phyloP scores from a whole-genome alignment of 2,113 vertebrate species.

The Corynorhinus townsendii region DNA sequence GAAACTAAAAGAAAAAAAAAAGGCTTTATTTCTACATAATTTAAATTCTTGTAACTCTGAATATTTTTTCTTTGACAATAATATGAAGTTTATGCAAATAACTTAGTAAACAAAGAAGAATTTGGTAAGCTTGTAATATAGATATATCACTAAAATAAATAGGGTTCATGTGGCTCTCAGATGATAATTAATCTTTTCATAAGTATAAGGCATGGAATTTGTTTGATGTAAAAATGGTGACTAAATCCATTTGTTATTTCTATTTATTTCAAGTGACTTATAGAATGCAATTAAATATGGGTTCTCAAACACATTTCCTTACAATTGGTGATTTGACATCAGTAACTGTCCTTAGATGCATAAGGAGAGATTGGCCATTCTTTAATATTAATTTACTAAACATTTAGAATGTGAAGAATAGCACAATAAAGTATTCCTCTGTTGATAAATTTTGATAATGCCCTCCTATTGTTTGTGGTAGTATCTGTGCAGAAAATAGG shows the following conservation, averaged over 20 bases:
- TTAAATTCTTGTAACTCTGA: slow-evolving; percentile 24
- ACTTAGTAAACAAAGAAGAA: slow-evolving; percentile 46
- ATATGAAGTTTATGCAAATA: slow-evolving; percentile 58
- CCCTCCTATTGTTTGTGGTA: neutral
- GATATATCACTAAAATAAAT: slow-evolving; percentile 66
- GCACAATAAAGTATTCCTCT: neutral
- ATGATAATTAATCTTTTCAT: slow-evolving; percentile 64
- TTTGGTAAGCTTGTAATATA: slow-evolving; percentile 40
- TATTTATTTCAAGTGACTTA: slow-evolving; percentile 61
- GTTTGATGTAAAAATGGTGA: slow-evolving; percentile 31
- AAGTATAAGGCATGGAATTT: slow-evolving; percentile 44
- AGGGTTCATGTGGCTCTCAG: slow-evolving; percentile 31
- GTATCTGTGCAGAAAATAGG: neutral
- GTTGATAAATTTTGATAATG: neutral
- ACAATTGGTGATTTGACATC: slow-evolving; percentile 31
- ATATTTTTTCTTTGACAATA: slow-evolving; percentile 51
- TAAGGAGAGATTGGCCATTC: neutral
- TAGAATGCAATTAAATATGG: slow-evolving; percentile 49
- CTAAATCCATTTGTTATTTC: slow-evolving; percentile 45
- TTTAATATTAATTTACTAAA: neutral
- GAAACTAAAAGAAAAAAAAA: neutral
- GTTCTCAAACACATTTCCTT: neutral
- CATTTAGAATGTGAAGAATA: slow-evolving; percentile 9
- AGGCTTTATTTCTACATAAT: neutral
- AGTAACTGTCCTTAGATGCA: neutral